A percentile compares a stretch with the other conserved stretches of the same genome.
Conservation (phyloP, 2,888 invertebrate species). For the Cistogaster globosa region DNA sequence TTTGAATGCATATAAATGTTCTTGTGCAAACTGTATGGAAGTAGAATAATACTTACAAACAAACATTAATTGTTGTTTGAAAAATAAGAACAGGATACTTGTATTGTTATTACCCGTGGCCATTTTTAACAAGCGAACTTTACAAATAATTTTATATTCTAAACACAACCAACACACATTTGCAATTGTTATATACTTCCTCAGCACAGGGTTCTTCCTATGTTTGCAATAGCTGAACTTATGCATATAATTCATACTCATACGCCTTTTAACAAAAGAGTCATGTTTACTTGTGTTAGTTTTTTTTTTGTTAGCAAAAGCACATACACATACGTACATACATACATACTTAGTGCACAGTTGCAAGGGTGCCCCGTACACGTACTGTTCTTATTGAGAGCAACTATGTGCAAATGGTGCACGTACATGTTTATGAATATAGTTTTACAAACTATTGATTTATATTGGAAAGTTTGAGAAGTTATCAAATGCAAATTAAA, state of each 20-base stretch:
- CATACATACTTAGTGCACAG: no score
- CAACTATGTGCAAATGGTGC: neutral
- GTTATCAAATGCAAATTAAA: constrained; percentile 61
- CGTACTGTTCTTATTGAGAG: constrained; percentile 2
- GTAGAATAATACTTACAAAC: constrained; percentile 1
- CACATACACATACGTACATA: neutral
- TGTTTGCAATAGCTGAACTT: constrained; percentile 33
- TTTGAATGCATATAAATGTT: neutral
- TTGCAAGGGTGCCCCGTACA: constrained; percentile 5
- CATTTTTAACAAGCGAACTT: constrained; percentile 71
- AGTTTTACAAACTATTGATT: constrained; percentile 64
- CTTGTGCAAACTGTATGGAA: neutral
- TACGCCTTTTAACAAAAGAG: constrained; percentile 13
- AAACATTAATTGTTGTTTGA: constrained; percentile 50
- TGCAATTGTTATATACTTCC: neutral
- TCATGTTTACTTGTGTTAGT: constrained; percentile 2
- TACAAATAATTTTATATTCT: constrained; percentile 54
- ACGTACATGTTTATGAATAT: neutral
- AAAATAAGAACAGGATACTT: constrained; percentile 66
- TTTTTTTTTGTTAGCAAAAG: neutral
- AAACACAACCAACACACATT: neutral
- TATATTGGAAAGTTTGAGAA: constrained; percentile 59
- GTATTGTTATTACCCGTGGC: constrained; percentile 70
- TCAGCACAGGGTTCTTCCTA: neutral
- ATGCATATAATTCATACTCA: neutral